A percentile compares a stretch with the other conserved stretches of the same genome.
phyloP scores from a whole-genome alignment of 1,140 invertebrate species.

The Philaenus spumarius region DNA sequence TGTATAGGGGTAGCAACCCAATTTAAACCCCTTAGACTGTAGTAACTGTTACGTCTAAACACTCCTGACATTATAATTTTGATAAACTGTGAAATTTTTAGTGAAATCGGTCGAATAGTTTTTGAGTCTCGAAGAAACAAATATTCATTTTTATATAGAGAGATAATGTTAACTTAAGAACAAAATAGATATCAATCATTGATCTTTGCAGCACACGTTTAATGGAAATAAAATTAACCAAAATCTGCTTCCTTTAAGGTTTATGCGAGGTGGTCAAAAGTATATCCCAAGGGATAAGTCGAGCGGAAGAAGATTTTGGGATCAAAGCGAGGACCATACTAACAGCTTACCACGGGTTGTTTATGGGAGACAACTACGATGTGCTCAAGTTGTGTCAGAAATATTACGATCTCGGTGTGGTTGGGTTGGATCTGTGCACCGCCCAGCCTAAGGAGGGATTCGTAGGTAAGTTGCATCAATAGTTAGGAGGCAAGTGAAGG shows the following conservation, averaged over 20 bases:
- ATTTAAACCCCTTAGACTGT: too few species aligned
- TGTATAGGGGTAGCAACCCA: too few species aligned
- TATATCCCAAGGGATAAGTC: conserved; percentile 40
- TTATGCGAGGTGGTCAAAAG: conserved; percentile 39
- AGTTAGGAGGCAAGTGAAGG: not conserved
- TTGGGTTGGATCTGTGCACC: conserved; percentile 51
- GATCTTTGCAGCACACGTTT: too few species aligned
- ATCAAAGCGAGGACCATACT: conserved; percentile 45
- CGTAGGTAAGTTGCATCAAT: conserved; percentile 8
- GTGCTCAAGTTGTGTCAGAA: conserved; percentile 45
- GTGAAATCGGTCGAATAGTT: too few species aligned
- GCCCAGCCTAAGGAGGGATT: not conserved
- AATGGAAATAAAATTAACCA: too few species aligned
- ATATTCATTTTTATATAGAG: too few species aligned
- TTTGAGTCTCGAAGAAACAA: too few species aligned
- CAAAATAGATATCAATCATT: too few species aligned
- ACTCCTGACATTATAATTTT: too few species aligned
- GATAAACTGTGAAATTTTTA: too few species aligned
- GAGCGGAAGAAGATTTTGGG: conserved; percentile 45
- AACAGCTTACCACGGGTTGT: conserved; percentile 29
- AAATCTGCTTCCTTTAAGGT: conserved; percentile 12
- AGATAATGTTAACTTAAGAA: too few species aligned
- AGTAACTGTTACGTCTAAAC: too few species aligned
- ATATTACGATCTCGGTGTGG: conserved; percentile 45
- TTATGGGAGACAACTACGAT: conserved; percentile 37